Percentiles rank a stretch among this genome's conserved stretches.
Evolutionary conservation across 2,797 vertebrate species (phyloP).

Genomic region (Bucorvus abyssinicus): DNA sequence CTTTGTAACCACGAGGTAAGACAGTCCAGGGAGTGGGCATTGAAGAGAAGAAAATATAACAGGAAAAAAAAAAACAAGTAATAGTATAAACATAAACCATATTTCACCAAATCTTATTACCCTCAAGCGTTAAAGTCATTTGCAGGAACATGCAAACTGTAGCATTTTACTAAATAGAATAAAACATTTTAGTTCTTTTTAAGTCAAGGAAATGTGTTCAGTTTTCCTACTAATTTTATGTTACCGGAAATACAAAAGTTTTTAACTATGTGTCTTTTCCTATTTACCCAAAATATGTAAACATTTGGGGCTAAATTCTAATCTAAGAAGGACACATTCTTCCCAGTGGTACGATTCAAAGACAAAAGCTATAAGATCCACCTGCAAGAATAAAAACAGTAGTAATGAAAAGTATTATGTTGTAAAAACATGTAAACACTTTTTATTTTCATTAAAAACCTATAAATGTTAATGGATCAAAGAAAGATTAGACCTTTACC

Average conservation of each 20-base stretch:
- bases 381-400: not conserved
- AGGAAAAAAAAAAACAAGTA: slow-evolving; percentile 73
- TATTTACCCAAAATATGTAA: not conserved
- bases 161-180: slow-evolving; percentile 23
- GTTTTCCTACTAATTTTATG: not conserved
- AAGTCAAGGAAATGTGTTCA: not conserved
- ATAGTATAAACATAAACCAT: slow-evolving; percentile 63
- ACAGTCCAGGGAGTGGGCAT: slow-evolving; percentile 74
- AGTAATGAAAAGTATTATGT: not conserved
- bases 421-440: not conserved
- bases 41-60: slow-evolving; percentile 77
- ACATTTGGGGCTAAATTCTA: not conserved
- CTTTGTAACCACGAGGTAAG: slow-evolving; percentile 83
- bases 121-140: not conserved
- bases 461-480: not conserved
- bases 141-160: not conserved
- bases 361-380: not conserved
- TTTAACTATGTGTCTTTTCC: not conserved
- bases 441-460: not conserved
- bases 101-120: slow-evolving; percentile 40
- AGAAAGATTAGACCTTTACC: not conserved
- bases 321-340: not conserved
- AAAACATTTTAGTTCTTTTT: not conserved
- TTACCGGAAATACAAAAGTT: not conserved
- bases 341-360: not conserved